A percentile compares a stretch with the other conserved stretches of the same genome.
These are phyloP conservation scores for Acrocera orbiculus DNA, from an alignment of 2,888 invertebrate species.

Conservation along the genomic window DNA sequence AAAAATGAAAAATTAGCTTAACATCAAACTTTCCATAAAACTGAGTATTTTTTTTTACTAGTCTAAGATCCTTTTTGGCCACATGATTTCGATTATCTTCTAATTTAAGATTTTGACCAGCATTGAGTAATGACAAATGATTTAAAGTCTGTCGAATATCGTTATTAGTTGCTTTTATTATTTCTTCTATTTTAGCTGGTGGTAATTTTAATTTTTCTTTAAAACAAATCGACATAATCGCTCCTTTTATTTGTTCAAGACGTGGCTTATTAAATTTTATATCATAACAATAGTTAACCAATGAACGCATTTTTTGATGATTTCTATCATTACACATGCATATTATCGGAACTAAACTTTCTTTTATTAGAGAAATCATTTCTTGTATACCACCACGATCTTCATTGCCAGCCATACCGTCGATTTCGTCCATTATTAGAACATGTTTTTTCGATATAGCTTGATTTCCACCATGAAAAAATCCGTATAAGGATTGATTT, in stretches of 20 bases:
- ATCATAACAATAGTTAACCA: constrained; percentile 90
- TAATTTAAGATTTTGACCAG: constrained; percentile 34
- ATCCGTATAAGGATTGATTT: constrained; percentile 56
- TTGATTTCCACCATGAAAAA: constrained; percentile 40
- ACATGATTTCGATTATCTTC: constrained; percentile 38
- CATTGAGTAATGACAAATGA: constrained; percentile 66
- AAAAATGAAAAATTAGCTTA: constrained; percentile 8
- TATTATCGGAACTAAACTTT: constrained; percentile 69
- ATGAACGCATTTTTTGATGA: constrained; percentile 79
- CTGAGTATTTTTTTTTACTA: constrained; percentile 30
- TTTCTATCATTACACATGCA: constrained; percentile 98
- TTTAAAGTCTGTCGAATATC: constrained; percentile 90
- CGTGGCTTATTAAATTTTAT: constrained; percentile 70
- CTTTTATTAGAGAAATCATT: constrained; percentile 78
- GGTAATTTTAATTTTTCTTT: constrained; percentile 74
- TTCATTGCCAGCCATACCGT: constrained; percentile 99
- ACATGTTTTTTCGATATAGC: constrained; percentile 61
- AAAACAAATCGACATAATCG: constrained; percentile 79
- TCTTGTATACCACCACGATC: constrained; percentile 96
- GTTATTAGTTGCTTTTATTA: constrained; percentile 74
- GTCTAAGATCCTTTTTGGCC: constrained; percentile 64
- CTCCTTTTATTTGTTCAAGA: constrained; percentile 77
- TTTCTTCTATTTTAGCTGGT: constrained; percentile 57
- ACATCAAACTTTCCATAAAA: background rate
- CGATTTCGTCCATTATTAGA: constrained; percentile 99